Evolutionary conservation across 1,140 invertebrate species (phyloP).

Genomic region (Polypedilum vanderplanki): DNA sequence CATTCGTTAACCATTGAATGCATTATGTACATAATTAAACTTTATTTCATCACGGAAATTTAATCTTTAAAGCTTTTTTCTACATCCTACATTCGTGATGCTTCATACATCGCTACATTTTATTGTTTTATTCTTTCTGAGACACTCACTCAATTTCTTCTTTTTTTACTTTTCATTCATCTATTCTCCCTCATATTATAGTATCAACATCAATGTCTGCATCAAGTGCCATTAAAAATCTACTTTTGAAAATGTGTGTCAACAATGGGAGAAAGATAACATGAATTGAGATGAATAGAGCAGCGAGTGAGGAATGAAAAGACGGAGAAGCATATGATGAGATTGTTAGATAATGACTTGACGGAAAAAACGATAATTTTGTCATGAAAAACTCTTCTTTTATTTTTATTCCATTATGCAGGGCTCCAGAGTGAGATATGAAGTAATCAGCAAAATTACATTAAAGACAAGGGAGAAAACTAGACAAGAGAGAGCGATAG

Average conservation of each 20-base stretch:
- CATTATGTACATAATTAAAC: too few relatives aligned
- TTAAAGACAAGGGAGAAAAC: neutral
- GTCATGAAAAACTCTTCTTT: neutral
- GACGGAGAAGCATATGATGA: neutral
- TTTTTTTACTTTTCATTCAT: neutral
- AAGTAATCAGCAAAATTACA: conserved; percentile 15
- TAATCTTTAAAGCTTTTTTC: neutral
- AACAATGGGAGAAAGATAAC: conserved; percentile 2
- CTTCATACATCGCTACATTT: neutral
- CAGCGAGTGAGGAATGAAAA: conserved; percentile 10
- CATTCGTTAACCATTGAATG: too few relatives aligned
- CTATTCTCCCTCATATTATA: neutral
- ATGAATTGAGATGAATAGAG: neutral
- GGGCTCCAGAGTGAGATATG: neutral
- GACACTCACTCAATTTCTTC: neutral
- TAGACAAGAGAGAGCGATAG: neutral
- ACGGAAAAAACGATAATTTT: conserved; percentile 18
- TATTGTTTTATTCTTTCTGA: neutral
- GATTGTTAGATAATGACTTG: conserved; percentile 13
- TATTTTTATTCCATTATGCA: neutral
- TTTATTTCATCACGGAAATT: neutral
- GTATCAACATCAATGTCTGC: neutral
- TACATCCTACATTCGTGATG: neutral
- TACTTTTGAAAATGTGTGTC: conserved; percentile 18
- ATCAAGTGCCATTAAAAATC: conserved; percentile 13